These are phyloP conservation scores for Apotomis capreana DNA, from an alignment of 2,888 invertebrate species.

Conservation along the genomic window DNA sequence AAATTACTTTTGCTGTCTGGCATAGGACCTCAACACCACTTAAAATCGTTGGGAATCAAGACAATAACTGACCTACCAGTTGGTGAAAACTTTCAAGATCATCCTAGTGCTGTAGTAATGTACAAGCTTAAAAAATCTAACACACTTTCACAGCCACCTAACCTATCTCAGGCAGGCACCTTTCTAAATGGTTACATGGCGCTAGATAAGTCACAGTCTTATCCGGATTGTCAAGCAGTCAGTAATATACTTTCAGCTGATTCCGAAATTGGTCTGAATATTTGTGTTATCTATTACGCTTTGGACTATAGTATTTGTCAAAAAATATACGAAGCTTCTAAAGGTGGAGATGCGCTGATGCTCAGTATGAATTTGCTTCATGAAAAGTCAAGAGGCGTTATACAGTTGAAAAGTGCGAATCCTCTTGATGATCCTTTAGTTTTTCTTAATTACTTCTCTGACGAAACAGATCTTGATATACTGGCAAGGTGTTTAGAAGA, in stretches of 20 bases:
- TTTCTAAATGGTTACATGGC: conserved; percentile 67
- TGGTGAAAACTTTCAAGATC: conserved; percentile 72
- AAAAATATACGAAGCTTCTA: conserved; percentile 42
- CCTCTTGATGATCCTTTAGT: conserved; percentile 83
- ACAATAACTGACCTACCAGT: conserved; percentile 62
- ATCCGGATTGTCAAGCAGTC: conserved; percentile 63
- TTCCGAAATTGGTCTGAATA: conserved; percentile 41
- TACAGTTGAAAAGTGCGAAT: conserved; percentile 79
- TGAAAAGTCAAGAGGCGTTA: conserved; percentile 76
- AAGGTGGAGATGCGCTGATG: conserved; percentile 45
- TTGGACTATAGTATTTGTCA: conserved; percentile 50
- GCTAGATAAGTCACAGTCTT: conserved; percentile 80
- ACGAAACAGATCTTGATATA: conserved; percentile 75
- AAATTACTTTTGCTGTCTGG: conserved; percentile 70
- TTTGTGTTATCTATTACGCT: conserved; percentile 46
- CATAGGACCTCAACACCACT: conserved; percentile 62
- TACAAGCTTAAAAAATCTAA: conserved; percentile 34
- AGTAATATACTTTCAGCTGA: conserved; percentile 45
- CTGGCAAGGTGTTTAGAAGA: conserved; percentile 63
- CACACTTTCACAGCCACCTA: conserved; percentile 13
- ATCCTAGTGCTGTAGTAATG: conserved; percentile 45
- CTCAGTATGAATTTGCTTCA: conserved; percentile 51
- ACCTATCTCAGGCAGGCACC: conserved; percentile 20
- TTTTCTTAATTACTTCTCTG: conserved; percentile 81
- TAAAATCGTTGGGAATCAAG: conserved; percentile 54